Base-by-base conservation (phyloP, 2,888 invertebrate species). In the Callyntrura guangdongensis region DNA sequence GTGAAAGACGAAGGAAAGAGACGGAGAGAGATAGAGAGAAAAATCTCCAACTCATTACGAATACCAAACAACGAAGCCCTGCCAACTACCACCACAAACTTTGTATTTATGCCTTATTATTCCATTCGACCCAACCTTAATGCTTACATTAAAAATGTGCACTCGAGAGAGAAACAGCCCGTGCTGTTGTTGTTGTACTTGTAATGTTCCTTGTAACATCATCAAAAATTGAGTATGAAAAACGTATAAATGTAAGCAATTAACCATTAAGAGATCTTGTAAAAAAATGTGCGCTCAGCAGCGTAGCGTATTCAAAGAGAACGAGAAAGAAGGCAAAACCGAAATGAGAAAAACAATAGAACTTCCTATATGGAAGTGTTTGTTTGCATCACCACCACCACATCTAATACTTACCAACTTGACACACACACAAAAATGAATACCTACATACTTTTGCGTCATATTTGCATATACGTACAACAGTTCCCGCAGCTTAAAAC, bases 331-430 rank as follows among this genome's bases (percentile, higher is more conserved):
- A 22, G 20, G 22, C 27, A 69, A 69, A 79, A 22, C 79, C 79
- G 53, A 79, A 79, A 79, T 11, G 64, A 83, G 61, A 83, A 72
- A 85, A 82, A 90, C 90, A 90, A 86, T 90, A 59, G 81, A 69
- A 90, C 87, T 87, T 91, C 91, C 91, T 91, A 87, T 91, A 82
- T 91, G 91, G 91, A 91, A 91, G 67, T 87, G 87, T 25, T 61
- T 72, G 20, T 20, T 45, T 69, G 64, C 36, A 72, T 45, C 72
- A 47, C 47, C 69, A 36, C 69, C 17, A 45, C 45, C n/a, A 72
- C 45, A 47, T n/a, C n/a, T n/a, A n/a, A n/a, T n/a, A n/a, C n/a
- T n/a, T n/a, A n/a, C n/a, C n/a, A n/a, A n/a, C n/a, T n/a, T n/a
- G n/a, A n/a, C n/a, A n/a, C n/a, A n/a, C n/a, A n/a, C n/a, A n/a